Evolutionary conservation across 2,797 vertebrate species (phyloP).

Genomic region (Carduelis carduelis): DNA sequence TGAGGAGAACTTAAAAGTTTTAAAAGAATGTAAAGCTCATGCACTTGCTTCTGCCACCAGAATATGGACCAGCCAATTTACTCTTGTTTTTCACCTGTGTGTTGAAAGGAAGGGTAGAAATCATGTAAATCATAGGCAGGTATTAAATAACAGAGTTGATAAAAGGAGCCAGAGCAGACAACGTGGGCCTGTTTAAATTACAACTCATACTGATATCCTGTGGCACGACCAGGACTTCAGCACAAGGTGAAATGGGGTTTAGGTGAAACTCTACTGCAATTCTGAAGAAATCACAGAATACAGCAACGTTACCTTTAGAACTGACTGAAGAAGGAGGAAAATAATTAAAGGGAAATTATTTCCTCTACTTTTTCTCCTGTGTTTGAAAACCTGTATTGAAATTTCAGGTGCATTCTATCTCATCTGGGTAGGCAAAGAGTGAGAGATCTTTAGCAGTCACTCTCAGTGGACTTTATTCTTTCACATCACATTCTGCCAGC

Average conservation of each 20-base stretch:
- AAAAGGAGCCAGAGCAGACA: background rate
- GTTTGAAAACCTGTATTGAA: background rate
- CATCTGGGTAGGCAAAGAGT: background rate
- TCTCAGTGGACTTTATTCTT: background rate
- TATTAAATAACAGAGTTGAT: background rate
- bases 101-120: background rate
- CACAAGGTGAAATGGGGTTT: background rate
- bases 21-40: background rate
- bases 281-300: background rate
- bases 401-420: background rate
- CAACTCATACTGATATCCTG: background rate
- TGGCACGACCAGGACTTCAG: background rate
- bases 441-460: background rate
- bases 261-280: background rate
- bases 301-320: background rate
- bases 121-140: background rate
- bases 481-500: background rate
- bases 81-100: background rate
- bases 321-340: background rate
- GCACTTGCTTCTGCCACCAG: background rate
- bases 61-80: background rate
- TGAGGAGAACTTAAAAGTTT: background rate
- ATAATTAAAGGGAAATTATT: background rate
- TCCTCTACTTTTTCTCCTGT: background rate
- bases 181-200: background rate